Evolutionary conservation across 92 coral and sea anemone species (phyloP).

Genomic region (Epizoanthus rinbou): DNA sequence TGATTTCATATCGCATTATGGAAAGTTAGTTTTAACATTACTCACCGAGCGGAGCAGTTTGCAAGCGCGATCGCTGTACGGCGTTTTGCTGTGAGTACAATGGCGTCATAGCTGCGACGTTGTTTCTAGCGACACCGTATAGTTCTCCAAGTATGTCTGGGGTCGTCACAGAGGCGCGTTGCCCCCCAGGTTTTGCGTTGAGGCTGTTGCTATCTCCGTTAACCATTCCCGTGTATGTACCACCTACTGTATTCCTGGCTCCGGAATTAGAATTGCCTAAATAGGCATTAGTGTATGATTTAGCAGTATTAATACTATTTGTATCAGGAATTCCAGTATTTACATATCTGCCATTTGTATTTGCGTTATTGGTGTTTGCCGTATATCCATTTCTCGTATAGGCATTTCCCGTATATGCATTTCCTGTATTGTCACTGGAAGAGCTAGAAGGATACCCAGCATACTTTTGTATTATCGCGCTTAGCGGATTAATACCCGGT

Average conservation of each 20-base stretch:
- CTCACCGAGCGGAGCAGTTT: conserved; percentile 8
- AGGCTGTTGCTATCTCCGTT: neutral
- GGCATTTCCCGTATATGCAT: conserved; percentile 5
- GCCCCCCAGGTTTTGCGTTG: neutral
- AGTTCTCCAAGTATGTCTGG: neutral
- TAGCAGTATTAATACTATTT: neutral
- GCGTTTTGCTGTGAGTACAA: neutral
- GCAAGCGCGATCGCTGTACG: neutral
- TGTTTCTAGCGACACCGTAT: neutral
- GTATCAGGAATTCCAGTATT: neutral
- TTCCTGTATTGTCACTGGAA: neutral
- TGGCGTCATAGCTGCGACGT: neutral
- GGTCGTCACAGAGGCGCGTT: neutral
- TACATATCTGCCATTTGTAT: neutral
- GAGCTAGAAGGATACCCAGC: conserved; percentile 7
- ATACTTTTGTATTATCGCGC: neutral
- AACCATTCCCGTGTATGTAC: neutral
- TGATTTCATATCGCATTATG: no score
- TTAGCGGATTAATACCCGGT: neutral
- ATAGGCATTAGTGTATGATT: neutral
- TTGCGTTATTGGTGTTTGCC: neutral
- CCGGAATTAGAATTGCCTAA: neutral
- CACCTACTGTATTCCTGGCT: neutral
- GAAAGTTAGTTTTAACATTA: neutral
- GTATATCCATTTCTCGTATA: neutral